These are phyloP conservation scores for Eufriesea mexicana DNA, from an alignment of 1,140 invertebrate species.

Conservation along the genomic window DNA sequence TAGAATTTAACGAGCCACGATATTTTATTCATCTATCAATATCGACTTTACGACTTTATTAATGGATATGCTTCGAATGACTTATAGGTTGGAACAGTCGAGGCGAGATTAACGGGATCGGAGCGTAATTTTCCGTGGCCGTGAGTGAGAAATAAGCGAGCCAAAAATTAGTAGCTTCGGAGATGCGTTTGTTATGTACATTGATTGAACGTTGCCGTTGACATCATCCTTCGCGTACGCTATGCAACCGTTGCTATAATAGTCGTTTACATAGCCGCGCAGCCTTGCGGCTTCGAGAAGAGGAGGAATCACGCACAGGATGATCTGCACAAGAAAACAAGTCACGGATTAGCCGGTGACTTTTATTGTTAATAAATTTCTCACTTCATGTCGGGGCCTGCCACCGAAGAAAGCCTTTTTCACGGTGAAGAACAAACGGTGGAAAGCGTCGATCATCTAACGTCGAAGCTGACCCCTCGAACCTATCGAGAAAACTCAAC, in stretches of 20 bases:
- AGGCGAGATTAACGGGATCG: not conserved
- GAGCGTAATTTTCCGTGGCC: constrained; percentile 8
- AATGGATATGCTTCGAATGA: not conserved
- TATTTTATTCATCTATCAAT: not conserved
- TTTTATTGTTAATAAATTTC: constrained; percentile 48
- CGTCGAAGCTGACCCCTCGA: not conserved
- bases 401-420: not conserved
- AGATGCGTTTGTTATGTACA: constrained; percentile 36
- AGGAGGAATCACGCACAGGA: constrained; percentile 15
- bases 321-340: constrained; percentile 30
- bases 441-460: not conserved
- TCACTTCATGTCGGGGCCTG: not conserved
- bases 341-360: not conserved
- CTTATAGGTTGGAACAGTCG: not conserved
- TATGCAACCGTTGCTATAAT: constrained; percentile 63
- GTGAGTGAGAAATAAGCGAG: not conserved
- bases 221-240: constrained; percentile 63
- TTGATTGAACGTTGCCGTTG: constrained; percentile 52
- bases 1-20: not conserved
- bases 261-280: constrained; percentile 68
- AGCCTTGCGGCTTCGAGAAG: constrained; percentile 38
- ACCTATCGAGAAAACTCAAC: no score
- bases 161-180: constrained; percentile 32
- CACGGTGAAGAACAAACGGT: no score
- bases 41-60: not conserved